A percentile compares a stretch with the other conserved stretches of the same genome.
Evolutionary conservation across 2,113 vertebrate species (phyloP).

Genomic region (Picathartes gymnocephalus): DNA sequence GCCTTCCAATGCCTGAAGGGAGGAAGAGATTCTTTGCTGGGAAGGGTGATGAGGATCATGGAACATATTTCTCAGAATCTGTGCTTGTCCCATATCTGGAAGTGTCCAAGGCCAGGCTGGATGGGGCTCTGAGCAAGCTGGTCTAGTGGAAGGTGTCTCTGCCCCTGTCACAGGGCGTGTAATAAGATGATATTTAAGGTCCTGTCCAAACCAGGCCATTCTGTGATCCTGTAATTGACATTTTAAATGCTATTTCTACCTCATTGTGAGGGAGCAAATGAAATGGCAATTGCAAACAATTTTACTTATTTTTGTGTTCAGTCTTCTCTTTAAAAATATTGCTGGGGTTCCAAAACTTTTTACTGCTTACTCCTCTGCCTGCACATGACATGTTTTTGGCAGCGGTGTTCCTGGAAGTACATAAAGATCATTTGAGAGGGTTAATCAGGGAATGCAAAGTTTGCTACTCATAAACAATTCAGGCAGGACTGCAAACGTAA

Average conservation of each 20-base stretch:
- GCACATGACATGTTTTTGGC: rapidly evolving
- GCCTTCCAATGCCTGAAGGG: neutral
- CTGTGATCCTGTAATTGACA: neutral
- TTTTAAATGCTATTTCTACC: neutral
- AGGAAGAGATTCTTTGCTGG: neutral
- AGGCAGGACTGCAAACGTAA: neutral
- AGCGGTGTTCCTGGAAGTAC: neutral
- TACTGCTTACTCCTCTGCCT: rapidly evolving
- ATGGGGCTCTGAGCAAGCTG: neutral
- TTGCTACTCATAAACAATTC: neutral
- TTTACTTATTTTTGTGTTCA: neutral
- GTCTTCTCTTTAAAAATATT: neutral
- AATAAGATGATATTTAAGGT: neutral
- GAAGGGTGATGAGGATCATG: neutral
- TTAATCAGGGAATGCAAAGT: neutral
- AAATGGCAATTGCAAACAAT: neutral
- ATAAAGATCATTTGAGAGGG: neutral
- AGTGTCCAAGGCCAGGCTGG: rapidly evolving
- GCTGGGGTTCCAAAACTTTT: neutral
- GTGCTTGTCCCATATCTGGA: neutral
- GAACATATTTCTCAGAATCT: neutral
- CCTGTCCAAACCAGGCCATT: neutral
- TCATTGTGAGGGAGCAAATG: neutral
- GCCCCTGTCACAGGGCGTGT: no score
- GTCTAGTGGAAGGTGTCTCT: neutral